Conservation (phyloP, 1,140 invertebrate genomes). For the Proctacanthus coquilletti region DNA sequence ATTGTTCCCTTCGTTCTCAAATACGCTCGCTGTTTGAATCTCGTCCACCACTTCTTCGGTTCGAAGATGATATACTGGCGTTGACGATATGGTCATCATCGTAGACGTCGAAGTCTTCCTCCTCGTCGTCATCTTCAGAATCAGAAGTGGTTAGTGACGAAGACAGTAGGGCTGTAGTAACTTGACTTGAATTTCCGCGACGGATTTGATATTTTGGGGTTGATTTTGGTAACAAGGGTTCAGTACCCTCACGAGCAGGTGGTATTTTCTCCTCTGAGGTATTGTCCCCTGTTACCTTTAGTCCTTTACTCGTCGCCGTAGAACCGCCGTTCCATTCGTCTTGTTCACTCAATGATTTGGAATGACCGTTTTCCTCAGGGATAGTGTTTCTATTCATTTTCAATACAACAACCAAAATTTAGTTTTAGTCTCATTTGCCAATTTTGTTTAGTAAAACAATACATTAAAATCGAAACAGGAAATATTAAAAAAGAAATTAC, state of each 20-base stretch:
- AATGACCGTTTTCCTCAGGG: constrained; percentile 27
- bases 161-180: constrained; percentile 21
- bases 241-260: constrained; percentile 11
- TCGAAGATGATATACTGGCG: neutral
- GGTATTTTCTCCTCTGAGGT: constrained; percentile 8
- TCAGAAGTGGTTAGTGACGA: constrained; percentile 16
- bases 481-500: neutral
- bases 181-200: constrained; percentile 15
- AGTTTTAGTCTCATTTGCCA: neutral
- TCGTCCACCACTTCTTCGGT: neutral
- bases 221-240: constrained; percentile 21
- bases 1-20: neutral
- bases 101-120: constrained; percentile 27
- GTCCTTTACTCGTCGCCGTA: constrained; percentile 11
- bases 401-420: neutral
- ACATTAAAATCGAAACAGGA: neutral
- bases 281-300: constrained; percentile 5
- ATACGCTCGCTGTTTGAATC: neutral
- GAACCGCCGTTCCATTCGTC: constrained; percentile 22
- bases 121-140: constrained; percentile 7
- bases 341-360: constrained; percentile 26
- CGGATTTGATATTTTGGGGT: constrained; percentile 24
- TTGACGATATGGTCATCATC: constrained; percentile 26
- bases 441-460: neutral
- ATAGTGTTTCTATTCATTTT: constrained; percentile 24